Evolutionary conservation across 2,113 vertebrate species (phyloP).

Genomic region (Rissa tridactyla): DNA sequence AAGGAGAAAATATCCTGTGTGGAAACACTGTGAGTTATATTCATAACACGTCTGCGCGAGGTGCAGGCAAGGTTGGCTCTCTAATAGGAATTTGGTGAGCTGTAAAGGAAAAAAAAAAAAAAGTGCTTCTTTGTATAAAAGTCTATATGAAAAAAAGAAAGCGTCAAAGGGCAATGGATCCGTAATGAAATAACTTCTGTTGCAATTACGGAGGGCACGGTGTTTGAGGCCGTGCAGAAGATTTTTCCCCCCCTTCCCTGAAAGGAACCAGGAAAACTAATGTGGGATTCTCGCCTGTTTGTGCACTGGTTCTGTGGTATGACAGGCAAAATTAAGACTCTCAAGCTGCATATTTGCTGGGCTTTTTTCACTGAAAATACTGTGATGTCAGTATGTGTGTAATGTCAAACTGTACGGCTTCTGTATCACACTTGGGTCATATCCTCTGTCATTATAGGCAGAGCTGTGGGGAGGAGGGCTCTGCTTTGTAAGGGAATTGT

Average conservation of each 20-base stretch:
- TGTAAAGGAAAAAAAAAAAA: neutral
- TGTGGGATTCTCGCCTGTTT: neutral
- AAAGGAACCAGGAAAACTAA: neutral
- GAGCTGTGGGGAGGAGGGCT: neutral
- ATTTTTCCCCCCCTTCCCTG: too few relatives aligned
- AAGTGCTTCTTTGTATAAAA: neutral
- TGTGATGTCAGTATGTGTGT: neutral
- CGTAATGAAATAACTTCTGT: neutral
- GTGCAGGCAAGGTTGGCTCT: conserved; percentile 21
- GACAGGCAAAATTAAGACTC: neutral
- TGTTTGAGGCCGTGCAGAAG: neutral
- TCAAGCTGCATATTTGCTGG: neutral
- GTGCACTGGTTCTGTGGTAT: neutral
- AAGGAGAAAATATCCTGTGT: conserved; percentile 22
- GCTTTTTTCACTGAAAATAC: neutral
- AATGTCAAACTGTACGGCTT: neutral
- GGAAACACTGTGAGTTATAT: conserved; percentile 63
- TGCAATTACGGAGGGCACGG: neutral
- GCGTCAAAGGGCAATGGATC: neutral
- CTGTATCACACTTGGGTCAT: accelerated
- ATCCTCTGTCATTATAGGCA: neutral
- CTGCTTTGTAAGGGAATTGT: neutral
- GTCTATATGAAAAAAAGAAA: neutral
- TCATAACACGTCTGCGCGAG: conserved; percentile 64
- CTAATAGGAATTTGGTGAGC: conserved; percentile 47